These are phyloP conservation scores for Troides oblongomaculatus DNA, from an alignment of 2,888 invertebrate genomes.

Conservation along the genomic window DNA sequence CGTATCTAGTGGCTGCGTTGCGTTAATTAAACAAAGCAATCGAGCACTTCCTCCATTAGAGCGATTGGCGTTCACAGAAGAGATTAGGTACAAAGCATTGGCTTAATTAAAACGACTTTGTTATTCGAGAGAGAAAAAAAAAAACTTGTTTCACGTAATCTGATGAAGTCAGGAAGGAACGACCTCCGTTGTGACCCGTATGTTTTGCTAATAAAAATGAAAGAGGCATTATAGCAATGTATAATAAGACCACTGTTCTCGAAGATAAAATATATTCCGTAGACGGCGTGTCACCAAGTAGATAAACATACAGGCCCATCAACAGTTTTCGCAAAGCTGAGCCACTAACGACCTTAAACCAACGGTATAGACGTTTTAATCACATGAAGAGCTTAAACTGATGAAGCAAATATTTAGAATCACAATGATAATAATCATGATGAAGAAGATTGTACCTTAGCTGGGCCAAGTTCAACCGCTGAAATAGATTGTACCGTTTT, in stretches of 20 bases:
- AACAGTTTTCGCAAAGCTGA: neutral
- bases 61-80: slow-evolving; percentile 46
- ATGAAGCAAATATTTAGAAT: too few species aligned
- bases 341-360: too few species aligned
- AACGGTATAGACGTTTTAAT: too few species aligned
- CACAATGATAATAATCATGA: too few species aligned
- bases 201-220: slow-evolving; percentile 59
- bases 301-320: slow-evolving; percentile 44
- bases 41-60: slow-evolving; percentile 42
- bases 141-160: slow-evolving; percentile 52
- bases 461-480: too few species aligned
- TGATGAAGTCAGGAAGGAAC: slow-evolving; percentile 59
- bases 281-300: slow-evolving; percentile 75
- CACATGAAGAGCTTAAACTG: too few species aligned
- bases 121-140: slow-evolving; percentile 46
- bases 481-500: too few species aligned
- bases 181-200: slow-evolving; percentile 55
- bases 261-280: slow-evolving; percentile 50
- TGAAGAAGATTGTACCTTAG: too few species aligned
- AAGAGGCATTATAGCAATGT: slow-evolving; percentile 50
- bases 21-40: slow-evolving; percentile 38
- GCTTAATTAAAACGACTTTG: slow-evolving; percentile 58
- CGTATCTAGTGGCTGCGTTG: slow-evolving; percentile 20
- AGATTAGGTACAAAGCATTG: slow-evolving; percentile 42
- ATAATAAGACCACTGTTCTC: slow-evolving; percentile 51